Percentiles rank a stretch among this genome's conserved stretches.
phyloP scores from a whole-genome alignment of 1,140 invertebrate genomes.

The Plutomurus gul region DNA sequence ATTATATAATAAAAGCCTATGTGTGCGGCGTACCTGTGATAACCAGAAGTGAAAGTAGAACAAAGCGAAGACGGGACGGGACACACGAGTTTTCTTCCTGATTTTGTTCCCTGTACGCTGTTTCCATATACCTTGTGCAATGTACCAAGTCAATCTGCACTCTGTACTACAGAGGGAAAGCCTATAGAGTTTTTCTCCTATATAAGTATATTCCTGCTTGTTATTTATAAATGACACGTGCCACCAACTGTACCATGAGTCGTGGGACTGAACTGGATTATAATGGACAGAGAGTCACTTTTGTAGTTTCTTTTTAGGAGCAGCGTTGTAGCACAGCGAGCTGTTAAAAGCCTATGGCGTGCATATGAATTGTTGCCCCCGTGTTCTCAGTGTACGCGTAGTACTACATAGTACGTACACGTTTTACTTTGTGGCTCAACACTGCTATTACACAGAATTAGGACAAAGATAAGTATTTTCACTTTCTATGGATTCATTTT shows the following conservation, averaged over 20 bases:
- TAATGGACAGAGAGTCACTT: neutral
- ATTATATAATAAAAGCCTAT: neutral
- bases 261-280: neutral
- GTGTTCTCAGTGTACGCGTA: neutral
- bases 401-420: neutral
- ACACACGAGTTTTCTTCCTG: neutral
- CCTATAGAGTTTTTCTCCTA: neutral
- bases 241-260: neutral
- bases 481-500: constrained; percentile 15
- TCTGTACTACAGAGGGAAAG: neutral
- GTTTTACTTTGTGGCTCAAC: neutral
- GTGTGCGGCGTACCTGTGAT: neutral
- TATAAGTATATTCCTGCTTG: neutral
- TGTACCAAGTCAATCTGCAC: neutral
- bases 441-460: constrained; percentile 5
- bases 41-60: neutral
- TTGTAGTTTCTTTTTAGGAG: neutral
- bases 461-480: constrained; percentile 18
- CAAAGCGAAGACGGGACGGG: constrained; percentile 1
- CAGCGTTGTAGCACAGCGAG: neutral
- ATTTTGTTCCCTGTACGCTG: no score
- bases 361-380: neutral
- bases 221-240: constrained; percentile 17
- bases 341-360: neutral
- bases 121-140: no score